phyloP scores from a whole-genome alignment of 2,888 invertebrate genomes.

The Priapulus caudatus region DNA sequence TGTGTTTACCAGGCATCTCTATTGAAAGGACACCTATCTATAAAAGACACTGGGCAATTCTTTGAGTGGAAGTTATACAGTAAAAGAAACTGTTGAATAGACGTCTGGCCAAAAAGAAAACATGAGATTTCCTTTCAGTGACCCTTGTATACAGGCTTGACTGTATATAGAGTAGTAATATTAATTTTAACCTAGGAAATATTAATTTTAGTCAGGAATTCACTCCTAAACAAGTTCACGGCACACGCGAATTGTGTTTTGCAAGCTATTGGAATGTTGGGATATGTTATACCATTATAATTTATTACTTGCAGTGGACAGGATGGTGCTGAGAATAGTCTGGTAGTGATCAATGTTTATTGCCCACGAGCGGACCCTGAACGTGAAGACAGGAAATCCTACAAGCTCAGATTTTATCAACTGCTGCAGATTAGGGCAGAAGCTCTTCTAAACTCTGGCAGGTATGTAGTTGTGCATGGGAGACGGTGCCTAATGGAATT shows the following conservation, averaged over 20 bases:
- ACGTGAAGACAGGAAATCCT: conserved; percentile 38
- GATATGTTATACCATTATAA: no score
- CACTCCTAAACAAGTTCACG: no score
- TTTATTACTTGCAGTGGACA: no score
- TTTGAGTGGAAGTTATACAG: no score
- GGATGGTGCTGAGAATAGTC: no score
- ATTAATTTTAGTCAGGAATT: conserved; percentile 21
- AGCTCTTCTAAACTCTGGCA: conserved; percentile 35
- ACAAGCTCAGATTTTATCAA: conserved; percentile 41
- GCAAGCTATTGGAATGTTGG: no score
- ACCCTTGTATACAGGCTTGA: neutral
- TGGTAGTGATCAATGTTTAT: conserved; percentile 43
- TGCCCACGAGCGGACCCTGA: conserved; percentile 43
- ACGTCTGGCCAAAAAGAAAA: conserved; percentile 8
- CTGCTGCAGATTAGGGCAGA: conserved; percentile 39
- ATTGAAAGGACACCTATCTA: no score
- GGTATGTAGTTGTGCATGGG: conserved; percentile 27
- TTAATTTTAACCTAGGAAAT: conserved; percentile 17
- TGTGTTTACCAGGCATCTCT: no score
- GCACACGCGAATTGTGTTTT: no score
- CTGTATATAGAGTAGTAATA: conserved; percentile 17
- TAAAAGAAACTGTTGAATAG: no score
- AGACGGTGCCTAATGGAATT: neutral
- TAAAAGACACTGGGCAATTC: no score
- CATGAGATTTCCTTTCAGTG: conserved; percentile 11